Evolutionary conservation across 2,797 vertebrate species (phyloP).

Genomic region (Valencia hispanica): DNA sequence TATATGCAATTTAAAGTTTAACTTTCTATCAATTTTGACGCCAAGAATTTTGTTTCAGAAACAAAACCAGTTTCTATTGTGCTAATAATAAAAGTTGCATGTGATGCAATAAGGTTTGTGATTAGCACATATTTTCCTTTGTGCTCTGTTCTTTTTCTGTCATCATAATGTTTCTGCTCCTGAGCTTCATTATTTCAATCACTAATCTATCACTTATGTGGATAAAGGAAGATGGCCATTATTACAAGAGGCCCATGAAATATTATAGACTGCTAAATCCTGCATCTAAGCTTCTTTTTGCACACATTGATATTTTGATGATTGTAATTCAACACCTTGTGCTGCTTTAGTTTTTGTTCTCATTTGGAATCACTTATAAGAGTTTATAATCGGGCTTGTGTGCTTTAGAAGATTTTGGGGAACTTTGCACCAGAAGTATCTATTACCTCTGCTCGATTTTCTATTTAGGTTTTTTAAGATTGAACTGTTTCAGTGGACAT

Average conservation of each 20-base stretch:
- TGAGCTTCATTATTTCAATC: neutral
- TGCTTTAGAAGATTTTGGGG: neutral
- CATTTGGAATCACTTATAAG: neutral
- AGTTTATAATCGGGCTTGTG: neutral
- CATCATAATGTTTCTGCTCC: neutral
- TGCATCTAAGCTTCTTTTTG: neutral
- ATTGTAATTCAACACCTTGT: neutral
- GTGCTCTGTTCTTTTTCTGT: too few relatives aligned
- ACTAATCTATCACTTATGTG: neutral
- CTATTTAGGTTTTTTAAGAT: conserved; percentile 8
- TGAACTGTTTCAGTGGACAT: conserved; percentile 3
- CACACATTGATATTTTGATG: neutral
- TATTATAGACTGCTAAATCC: neutral
- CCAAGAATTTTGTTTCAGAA: neutral
- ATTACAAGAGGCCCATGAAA: neutral
- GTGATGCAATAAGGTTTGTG: too few relatives aligned
- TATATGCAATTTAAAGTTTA: neutral
- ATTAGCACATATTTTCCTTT: too few relatives aligned
- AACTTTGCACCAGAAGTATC: neutral
- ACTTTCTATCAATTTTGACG: neutral
- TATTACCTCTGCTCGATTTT: neutral
- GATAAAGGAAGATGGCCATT: too few relatives aligned
- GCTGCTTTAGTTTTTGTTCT: neutral
- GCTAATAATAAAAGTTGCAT: too few relatives aligned
- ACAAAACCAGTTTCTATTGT: neutral